A percentile compares a stretch with the other conserved stretches of the same genome.
Evolutionary conservation across 2,113 vertebrate species (phyloP).

Genomic region (Syrrhaptes paradoxus): DNA sequence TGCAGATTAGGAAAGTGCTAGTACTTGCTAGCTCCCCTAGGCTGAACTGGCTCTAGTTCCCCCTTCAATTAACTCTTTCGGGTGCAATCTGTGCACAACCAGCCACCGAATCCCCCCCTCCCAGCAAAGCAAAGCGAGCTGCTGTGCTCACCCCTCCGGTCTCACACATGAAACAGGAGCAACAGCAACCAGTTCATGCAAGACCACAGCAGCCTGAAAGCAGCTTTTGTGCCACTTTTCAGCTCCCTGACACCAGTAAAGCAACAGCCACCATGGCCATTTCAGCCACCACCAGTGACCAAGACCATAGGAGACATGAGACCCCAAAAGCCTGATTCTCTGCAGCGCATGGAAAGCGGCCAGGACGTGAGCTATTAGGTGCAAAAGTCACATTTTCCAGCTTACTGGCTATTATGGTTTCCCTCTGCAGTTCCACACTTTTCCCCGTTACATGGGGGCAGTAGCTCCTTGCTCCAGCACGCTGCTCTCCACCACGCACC

Average conservation of each 20-base stretch:
- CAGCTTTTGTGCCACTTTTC: neutral
- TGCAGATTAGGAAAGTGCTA: constrained; percentile 42
- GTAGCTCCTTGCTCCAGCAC: neutral
- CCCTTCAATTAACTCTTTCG: neutral
- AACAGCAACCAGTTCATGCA: neutral
- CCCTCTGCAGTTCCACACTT: neutral
- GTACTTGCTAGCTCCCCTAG: constrained; percentile 58
- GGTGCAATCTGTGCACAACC: neutral
- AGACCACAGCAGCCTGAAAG: neutral
- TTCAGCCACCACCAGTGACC: neutral
- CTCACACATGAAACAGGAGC: neutral
- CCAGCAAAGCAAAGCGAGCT: neutral
- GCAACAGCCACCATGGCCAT: neutral
- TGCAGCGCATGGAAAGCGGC: neutral
- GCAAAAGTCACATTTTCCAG: neutral
- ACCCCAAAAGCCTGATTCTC: neutral
- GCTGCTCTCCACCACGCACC: neutral
- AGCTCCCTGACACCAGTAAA: neutral
- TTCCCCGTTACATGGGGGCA: neutral
- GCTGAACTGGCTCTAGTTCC: constrained; percentile 34
- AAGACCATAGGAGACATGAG: neutral
- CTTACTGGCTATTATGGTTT: neutral
- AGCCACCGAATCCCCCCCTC: neutral
- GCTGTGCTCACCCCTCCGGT: rapidly evolving
- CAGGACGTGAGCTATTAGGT: neutral